Evolutionary conservation across 2,888 invertebrate genomes (phyloP), one percentile per base, ranked within the genome.

Genomic region (Emmelina monodactyla): DNA sequence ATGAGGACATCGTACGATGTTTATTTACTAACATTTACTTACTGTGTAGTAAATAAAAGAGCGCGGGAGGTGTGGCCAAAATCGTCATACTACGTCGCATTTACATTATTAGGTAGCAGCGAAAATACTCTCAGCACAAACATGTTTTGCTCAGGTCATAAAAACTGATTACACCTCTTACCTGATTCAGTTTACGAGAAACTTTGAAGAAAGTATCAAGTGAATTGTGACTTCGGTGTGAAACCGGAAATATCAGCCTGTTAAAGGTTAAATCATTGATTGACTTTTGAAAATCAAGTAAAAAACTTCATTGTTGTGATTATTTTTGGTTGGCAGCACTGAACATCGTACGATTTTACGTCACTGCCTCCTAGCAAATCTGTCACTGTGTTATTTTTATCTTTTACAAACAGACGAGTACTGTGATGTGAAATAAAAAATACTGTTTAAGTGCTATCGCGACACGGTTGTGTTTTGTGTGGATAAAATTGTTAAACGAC

Each of bases 271-370:
- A n/a, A n/a, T n/a, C n/a, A n/a, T n/a, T n/a, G n/a, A n/a, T n/a
- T n/a, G n/a, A n/a, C n/a, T n/a, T n/a, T n/a, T n/a, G n/a, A n/a
- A n/a, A n/a, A n/a, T n/a, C n/a, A n/a, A n/a, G n/a, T n/a, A 36
- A 39, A 34, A 16, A 28, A 40, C 42, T 41, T 38, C 43, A 57
- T 58, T 62, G 54, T 59, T 61, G 54, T 62, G 54, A 50, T 61
- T 49, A 43, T 37, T 41, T 55, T 14, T 49, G 14, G 55, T 68
- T 68, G 71, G 68, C 45, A 63, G 42, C 42, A 48, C 45, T 55
- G 59, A 71, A n/a, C n/a, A n/a, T 73, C 67, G 61, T 53, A 46
- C 61, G 73, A 73, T 71, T 61, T 64, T 53, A 71, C 72, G 73
- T 75, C 67, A 69, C 34, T 25, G 3, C 6, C 9, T 5, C 9